Base-by-base conservation (phyloP, 2,888 invertebrate species). In the Chaetogeoica ovagalla region DNA sequence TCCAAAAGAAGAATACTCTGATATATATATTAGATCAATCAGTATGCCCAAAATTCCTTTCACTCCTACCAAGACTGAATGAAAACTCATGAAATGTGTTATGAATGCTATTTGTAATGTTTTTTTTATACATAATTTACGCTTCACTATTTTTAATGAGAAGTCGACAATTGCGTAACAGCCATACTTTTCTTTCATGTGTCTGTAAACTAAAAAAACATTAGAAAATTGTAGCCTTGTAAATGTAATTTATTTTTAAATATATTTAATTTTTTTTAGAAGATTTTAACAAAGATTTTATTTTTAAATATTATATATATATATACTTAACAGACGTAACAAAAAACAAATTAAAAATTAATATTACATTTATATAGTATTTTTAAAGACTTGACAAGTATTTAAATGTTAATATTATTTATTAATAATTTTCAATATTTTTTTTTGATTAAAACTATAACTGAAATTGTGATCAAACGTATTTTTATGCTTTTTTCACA, bases 1-100 rank as follows among this genome's bases (percentile, higher is more conserved):
- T 59, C 17, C 30, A 71, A 63, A 13, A 48, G 2, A 13, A 3
- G 11, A 1, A 55, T 71, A 21, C 55, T 79, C 57, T 79, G 62
- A 63, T 37, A 60, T 59, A 48, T 48, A 13, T 48, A 48, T 48
- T 48, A 76, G 60, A 7, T 52, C 17, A 55, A 70, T 69, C 69
- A 43, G 69, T 77, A 70, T 23, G 65, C 63, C 55, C 6, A 57
- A 71, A 79, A 13, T 48, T 60, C 63, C 71, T 68, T 68, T 59
- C 63, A 63, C 63, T 65, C 63, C 71, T 71, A 63, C 15, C 63
- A 79, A 79, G 79, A 79, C 79, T 79, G 79, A 79, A 79, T 79
- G 79, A 79, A 71, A 76, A 59, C 17, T 66, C 30, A 57, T 59
- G 59, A 68, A 21, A 63, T 37, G 52, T 63, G 48, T 48, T 48